Evolutionary conservation across 2,888 invertebrate species (phyloP), one percentile per base, ranked within the genome.

Genomic region (Autographa gamma): DNA sequence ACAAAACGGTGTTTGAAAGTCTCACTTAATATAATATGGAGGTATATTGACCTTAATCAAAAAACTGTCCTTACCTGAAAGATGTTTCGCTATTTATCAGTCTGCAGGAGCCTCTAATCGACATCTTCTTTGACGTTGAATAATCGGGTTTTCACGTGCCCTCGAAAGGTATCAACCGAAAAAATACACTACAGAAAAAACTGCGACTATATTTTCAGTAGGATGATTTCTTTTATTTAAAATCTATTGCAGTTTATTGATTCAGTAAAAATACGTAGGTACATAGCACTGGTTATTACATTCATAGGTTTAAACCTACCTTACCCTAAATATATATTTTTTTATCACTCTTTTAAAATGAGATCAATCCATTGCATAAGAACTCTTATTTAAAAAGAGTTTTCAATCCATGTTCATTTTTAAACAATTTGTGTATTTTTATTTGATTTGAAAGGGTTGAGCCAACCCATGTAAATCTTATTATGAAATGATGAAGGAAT

Each of bases 141-240:
- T 54, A 61, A 76, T 77, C 48, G 61, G 54, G 77, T 63, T 66
- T 48, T 18, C 60, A 76, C 77, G 77, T 77, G 77, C 58, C n/a
- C 38, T 61, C n/a, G 19, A 56, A 18, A 14, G 43, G 7, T 69
- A 58, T 56, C 18, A 14, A 16, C 32, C 31, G 2, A 59, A 32
- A 59, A 32, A 31, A n/a, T 25, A 25, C 25, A 25, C 25, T 25
- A 25, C 25, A 25, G 25, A 25, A 25, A 25, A 11, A 8, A 38
- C 38, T 38, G 11, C 38, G 2, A 2, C 38, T 11, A 38, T 11
- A 34, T 34, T 38, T 11, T 9, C 11, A 11, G 38, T 38, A 38
- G 8, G 11, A 38, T 11, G 6, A 9, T 41, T 41, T n/a, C n/a
- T 43, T 9, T 43, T 16, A 4, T 14, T 16, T 5, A 43, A 16